phyloP scores from a whole-genome alignment of 2,797 vertebrate species.

The Sarcophilus harrisii region DNA sequence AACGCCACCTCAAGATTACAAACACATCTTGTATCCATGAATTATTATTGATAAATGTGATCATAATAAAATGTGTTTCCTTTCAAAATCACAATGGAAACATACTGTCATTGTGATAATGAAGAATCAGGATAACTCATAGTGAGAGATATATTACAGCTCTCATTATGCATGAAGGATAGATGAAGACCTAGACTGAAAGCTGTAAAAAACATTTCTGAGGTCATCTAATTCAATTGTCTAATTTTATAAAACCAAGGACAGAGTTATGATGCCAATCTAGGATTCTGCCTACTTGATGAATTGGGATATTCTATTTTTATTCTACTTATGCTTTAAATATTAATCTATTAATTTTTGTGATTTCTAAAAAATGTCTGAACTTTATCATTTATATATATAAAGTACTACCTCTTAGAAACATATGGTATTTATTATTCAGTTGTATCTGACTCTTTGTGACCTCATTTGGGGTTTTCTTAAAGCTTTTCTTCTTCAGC shows the following conservation, averaged over 20 bases:
- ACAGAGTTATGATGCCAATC: background rate
- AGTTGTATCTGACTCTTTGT: background rate
- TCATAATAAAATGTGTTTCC: constrained; percentile 35
- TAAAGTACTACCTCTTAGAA: background rate
- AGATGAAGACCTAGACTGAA: background rate
- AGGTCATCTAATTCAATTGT: background rate
- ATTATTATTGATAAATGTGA: constrained; percentile 8
- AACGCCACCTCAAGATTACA: constrained; percentile 11
- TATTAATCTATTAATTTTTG: background rate
- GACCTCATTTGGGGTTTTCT: background rate
- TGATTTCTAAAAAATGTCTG: background rate
- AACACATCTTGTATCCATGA: constrained; percentile 16
- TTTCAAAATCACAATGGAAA: constrained; percentile 45
- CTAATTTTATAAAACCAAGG: background rate
- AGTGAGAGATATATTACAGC: background rate
- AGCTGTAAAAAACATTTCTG: background rate
- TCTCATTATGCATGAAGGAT: background rate
- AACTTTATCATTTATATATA: background rate
- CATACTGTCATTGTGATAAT: background rate
- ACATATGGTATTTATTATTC: background rate
- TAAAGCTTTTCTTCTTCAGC: too few species aligned
- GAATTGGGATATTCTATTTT: background rate
- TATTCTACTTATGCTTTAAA: background rate
- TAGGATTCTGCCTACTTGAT: background rate
- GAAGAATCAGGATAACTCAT: background rate